A percentile compares a stretch with the other conserved stretches of the same genome.
These are phyloP conservation scores for Frankliniella intonsa DNA, from an alignment of 2,888 invertebrate genomes.

Conservation along the genomic window DNA sequence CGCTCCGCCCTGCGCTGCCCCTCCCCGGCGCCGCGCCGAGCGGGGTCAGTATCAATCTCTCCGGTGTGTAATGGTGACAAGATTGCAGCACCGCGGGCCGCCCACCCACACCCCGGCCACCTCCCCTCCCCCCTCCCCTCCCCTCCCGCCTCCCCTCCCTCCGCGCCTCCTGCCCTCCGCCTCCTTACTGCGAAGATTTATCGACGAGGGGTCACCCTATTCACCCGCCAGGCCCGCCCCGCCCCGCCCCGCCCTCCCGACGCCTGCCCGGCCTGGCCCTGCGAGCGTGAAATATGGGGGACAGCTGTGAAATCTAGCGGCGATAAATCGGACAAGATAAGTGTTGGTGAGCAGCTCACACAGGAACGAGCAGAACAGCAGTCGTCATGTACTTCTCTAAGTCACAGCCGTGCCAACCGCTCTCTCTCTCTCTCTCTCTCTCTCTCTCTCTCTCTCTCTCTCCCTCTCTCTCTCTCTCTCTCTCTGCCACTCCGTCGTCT, in stretches of 20 bases:
- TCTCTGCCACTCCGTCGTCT: no score
- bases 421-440: no score
- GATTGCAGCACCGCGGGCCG: not conserved
- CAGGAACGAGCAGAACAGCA: not conserved
- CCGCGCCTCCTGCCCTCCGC: not conserved
- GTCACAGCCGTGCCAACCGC: not conserved
- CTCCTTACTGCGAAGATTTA: slow-evolving; percentile 1
- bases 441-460: no score
- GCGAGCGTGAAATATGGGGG: slow-evolving; percentile 24
- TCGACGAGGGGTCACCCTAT: slow-evolving; percentile 19
- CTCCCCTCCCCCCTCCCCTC: not conserved
- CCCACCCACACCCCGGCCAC: not conserved
- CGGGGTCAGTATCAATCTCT: slow-evolving; percentile 14
- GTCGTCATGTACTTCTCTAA: slow-evolving; percentile 22
- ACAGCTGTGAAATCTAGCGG: slow-evolving; percentile 24
- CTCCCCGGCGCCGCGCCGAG: not conserved
- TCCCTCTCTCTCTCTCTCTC: no score
- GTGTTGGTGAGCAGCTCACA: slow-evolving; percentile 15
- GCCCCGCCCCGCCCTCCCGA: not conserved
- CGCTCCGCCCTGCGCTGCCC: no score
- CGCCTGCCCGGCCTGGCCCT: not conserved
- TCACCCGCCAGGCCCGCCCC: slow-evolving; percentile 12
- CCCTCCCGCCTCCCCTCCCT: not conserved
- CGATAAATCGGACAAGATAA: slow-evolving; percentile 25
- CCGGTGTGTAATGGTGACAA: slow-evolving; percentile 22